These are phyloP conservation scores for Drosophila austrosaltans DNA, from an alignment of 2,888 invertebrate genomes.

Conservation along the genomic window DNA sequence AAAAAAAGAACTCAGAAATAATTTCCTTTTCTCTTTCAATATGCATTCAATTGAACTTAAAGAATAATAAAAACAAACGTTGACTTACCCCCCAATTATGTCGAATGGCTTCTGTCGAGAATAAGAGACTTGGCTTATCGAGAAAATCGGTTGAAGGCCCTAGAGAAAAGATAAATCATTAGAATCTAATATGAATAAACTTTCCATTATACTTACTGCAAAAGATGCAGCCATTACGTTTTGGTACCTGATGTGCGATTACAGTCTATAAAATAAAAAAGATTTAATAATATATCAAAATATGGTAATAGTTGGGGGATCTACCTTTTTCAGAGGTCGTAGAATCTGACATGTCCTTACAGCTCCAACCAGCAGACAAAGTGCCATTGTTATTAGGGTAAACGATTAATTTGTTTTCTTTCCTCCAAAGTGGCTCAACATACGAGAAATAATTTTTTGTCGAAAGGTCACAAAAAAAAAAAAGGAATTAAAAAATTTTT, in stretches of 20 bases:
- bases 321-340: constrained; percentile 39
- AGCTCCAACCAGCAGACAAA: constrained; percentile 21
- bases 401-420: background rate
- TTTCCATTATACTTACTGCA: background rate
- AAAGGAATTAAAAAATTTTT: background rate
- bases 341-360: constrained; percentile 4
- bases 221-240: constrained; percentile 17
- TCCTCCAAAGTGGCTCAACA: background rate
- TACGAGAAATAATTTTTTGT: background rate
- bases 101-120: constrained; percentile 38
- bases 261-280: background rate
- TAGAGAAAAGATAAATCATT: constrained; percentile 10
- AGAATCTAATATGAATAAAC: background rate
- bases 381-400: constrained; percentile 36
- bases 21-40: no score
- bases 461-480: background rate
- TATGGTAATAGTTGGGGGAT: background rate
- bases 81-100: constrained; percentile 69
- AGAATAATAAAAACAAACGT: no score
- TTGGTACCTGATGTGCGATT: background rate
- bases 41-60: no score
- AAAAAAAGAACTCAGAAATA: no score
- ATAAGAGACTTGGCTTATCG: constrained; percentile 45
- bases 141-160: constrained; percentile 27
- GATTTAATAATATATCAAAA: background rate